These are phyloP conservation scores for Melitaea athalia DNA, from an alignment of 2,888 invertebrate species.

Conservation along the genomic window DNA sequence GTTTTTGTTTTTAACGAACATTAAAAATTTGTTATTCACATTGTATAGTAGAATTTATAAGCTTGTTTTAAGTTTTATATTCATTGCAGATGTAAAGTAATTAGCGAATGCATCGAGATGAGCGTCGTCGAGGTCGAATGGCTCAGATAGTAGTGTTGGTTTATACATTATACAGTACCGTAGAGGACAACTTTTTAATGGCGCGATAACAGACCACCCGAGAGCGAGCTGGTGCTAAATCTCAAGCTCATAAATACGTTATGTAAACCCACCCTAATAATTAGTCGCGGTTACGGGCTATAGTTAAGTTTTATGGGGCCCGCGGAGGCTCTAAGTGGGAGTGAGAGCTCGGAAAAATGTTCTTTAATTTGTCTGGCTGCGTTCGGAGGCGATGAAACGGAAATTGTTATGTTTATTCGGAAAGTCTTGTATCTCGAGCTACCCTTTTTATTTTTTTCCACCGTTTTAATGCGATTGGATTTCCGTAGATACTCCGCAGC, in stretches of 20 bases:
- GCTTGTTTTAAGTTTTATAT: background rate
- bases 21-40: background rate
- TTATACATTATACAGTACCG: conserved; percentile 74
- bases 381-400: conserved; percentile 70
- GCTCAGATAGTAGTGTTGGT: conserved; percentile 47
- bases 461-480: conserved; percentile 73
- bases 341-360: conserved; percentile 71
- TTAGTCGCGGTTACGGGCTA: conserved; percentile 79
- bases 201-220: conserved; percentile 80
- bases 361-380: conserved; percentile 76
- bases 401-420: conserved; percentile 76
- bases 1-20: background rate
- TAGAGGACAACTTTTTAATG: conserved; percentile 81
- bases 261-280: conserved; percentile 82
- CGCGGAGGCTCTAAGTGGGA: conserved; percentile 61
- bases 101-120: conserved; percentile 37
- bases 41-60: too few species aligned
- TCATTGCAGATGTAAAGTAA: conserved; percentile 19
- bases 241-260: conserved; percentile 80
- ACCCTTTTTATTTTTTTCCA: conserved; percentile 64
- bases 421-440: conserved; percentile 64
- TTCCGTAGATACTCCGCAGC: conserved; percentile 58
- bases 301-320: conserved; percentile 79
- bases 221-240: conserved; percentile 75
- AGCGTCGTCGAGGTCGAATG: conserved; percentile 42